These are phyloP conservation scores for Chrysolina oricalcia DNA, from an alignment of 2,888 invertebrate genomes.

Conservation along the genomic window DNA sequence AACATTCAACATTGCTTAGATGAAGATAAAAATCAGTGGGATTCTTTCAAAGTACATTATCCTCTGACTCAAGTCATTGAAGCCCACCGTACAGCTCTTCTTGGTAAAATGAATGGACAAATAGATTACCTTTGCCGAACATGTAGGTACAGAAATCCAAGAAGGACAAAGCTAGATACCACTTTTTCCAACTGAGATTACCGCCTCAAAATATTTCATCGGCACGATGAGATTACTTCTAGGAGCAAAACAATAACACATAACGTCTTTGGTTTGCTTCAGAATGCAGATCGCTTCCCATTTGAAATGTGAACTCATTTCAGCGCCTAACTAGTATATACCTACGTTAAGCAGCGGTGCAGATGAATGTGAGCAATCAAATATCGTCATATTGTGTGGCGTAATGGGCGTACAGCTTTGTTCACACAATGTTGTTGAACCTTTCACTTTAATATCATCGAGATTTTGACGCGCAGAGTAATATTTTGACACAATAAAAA, in stretches of 20 bases:
- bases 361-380: conserved; percentile 17
- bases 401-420: background rate
- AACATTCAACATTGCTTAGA: too few species aligned
- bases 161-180: conserved; percentile 4
- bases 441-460: background rate
- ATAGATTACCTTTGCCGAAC: background rate
- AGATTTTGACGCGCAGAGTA: background rate
- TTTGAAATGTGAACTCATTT: conserved; percentile 31
- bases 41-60: background rate
- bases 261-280: conserved; percentile 35
- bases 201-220: conserved; percentile 22
- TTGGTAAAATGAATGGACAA: background rate
- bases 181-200: conserved; percentile 18
- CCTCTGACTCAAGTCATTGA: background rate
- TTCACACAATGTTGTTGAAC: conserved; percentile 14
- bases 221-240: conserved; percentile 34
- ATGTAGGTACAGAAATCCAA: conserved; percentile 4
- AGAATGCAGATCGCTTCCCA: conserved; percentile 29
- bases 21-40: background rate
- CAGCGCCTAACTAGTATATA: background rate
- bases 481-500: too few species aligned
- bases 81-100: background rate
- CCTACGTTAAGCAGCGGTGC: conserved; percentile 12
- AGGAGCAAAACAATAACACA: conserved; percentile 40
- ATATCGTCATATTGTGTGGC: conserved; percentile 3